These are phyloP conservation scores for Ammospiza caudacuta DNA, from an alignment of 2,113 vertebrate species.

Conservation along the genomic window DNA sequence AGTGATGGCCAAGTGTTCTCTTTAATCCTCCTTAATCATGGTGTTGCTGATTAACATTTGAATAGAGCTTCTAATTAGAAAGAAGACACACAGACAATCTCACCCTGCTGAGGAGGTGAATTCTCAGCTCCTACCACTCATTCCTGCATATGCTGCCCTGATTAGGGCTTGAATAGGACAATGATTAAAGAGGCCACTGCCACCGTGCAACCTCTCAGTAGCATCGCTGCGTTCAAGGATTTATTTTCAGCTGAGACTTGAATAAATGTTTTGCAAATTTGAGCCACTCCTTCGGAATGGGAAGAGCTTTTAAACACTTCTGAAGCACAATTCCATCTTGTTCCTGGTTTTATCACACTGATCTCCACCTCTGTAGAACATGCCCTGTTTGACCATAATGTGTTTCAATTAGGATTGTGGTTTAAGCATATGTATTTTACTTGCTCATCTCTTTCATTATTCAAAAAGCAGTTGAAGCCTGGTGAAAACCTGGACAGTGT, in stretches of 20 bases:
- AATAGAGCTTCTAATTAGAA: slow-evolving; percentile 69
- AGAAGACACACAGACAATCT: slow-evolving; percentile 20
- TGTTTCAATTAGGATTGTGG: not conserved
- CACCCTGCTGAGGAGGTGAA: slow-evolving; percentile 43
- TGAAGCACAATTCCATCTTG: slow-evolving; percentile 18
- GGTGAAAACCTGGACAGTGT: slow-evolving; percentile 14
- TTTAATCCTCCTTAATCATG: slow-evolving; percentile 40
- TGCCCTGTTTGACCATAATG: slow-evolving; percentile 18
- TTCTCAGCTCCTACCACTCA: slow-evolving; percentile 40
- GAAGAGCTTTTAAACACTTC: slow-evolving; percentile 51
- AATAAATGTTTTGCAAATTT: slow-evolving; percentile 77
- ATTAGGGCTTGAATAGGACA: slow-evolving; percentile 71
- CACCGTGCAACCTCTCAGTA: slow-evolving; percentile 50
- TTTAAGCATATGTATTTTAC: slow-evolving; percentile 9
- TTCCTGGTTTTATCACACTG: not conserved
- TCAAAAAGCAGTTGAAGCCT: not conserved
- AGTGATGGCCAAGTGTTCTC: slow-evolving; percentile 16
- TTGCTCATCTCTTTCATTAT: slow-evolving; percentile 45
- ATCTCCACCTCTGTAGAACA: not conserved
- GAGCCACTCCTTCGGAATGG: slow-evolving; percentile 51
- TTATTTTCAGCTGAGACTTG: slow-evolving; percentile 69
- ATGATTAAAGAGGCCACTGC: slow-evolving; percentile 72
- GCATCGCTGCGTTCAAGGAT: slow-evolving; percentile 52
- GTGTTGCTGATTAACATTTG: slow-evolving; percentile 62
- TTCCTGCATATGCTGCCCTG: slow-evolving; percentile 58